Base-by-base conservation (phyloP, 2,113 vertebrate species). In the Sphaerodactylus townsendi region DNA sequence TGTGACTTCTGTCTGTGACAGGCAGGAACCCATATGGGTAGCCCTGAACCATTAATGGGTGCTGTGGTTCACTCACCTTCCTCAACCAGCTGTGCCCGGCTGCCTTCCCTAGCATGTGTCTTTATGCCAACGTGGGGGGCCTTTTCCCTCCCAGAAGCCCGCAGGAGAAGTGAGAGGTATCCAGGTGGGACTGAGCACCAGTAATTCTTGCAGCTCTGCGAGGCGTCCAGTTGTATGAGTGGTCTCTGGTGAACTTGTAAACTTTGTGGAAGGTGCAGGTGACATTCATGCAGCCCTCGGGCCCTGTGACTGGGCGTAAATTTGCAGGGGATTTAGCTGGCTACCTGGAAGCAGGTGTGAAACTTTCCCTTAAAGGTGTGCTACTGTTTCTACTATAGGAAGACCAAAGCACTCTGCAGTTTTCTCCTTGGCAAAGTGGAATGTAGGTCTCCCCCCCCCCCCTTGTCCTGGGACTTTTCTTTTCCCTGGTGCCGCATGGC, bases 381-480 rank as follows among this genome's bases (percentile, higher is more conserved):
- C 50, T n/a, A n/a, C 17, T 48, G 13, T 75, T 37, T 1, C 8
- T 65, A 13, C 4, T 28, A 8, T 5, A 1, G 21, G 50, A 23
- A 25, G 2, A 1, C 7, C 11, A 19, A 3, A 10, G 23, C 1
- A 35, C 9, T 4, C 19, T 17, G 1, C 11, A 64, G 17, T 33
- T 33, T 21, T 21, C 3, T 15, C 15, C n/a, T 21, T 23, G 2
- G 9, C 4, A 19, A 5, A 19, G 37, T 23, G 6, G 14, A 9
- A 44, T n/a, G 25, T 15, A 15, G 56, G 9, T 41, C 4, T 25
- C 1, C 50, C 2, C 13, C n/a, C 41, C 21, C 13, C 65, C 15
- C 50, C 10, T 3, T 11, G 8, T 5, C 3, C 25, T 30, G 65
- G 79, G 48, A 21, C 64, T 37, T 23, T 68, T 53, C 21, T 13